phyloP scores from a whole-genome alignment of 2,113 vertebrate species.

The Raphicerus campestris region DNA sequence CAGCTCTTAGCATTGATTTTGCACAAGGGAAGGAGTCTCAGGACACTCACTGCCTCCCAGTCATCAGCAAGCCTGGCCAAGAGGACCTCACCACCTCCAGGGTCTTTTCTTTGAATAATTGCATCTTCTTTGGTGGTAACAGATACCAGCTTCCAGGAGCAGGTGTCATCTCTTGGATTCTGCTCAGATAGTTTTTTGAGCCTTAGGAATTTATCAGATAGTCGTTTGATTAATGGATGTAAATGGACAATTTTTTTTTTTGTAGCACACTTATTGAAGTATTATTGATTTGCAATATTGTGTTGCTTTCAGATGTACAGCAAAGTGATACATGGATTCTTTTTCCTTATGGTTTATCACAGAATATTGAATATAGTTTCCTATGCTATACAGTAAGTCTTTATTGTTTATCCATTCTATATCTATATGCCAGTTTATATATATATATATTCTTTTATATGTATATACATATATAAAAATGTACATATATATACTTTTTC shows the following conservation, averaged over 20 bases:
- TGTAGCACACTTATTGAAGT: neutral
- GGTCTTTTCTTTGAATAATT: no score
- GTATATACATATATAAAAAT: neutral
- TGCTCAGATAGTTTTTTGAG: neutral
- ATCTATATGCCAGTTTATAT: neutral
- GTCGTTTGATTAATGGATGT: neutral
- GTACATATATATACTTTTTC: neutral
- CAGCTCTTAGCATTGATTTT: fast-evolving
- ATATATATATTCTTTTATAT: neutral
- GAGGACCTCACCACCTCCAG: fast-evolving
- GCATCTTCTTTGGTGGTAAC: no score
- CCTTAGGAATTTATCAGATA: neutral
- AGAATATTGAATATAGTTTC: neutral
- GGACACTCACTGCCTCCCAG: neutral
- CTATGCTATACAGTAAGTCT: neutral
- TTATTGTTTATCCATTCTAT: neutral
- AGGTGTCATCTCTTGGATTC: neutral
- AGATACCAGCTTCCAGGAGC: neutral
- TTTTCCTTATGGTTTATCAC: neutral
- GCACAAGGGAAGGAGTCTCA: neutral
- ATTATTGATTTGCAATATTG: neutral
- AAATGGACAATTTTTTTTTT: neutral
- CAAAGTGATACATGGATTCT: neutral
- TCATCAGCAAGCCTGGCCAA: fast-evolving
- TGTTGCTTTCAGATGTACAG: neutral